Evolutionary conservation across 2,113 vertebrate genomes (phyloP).

Genomic region (Pithys albifrons): DNA sequence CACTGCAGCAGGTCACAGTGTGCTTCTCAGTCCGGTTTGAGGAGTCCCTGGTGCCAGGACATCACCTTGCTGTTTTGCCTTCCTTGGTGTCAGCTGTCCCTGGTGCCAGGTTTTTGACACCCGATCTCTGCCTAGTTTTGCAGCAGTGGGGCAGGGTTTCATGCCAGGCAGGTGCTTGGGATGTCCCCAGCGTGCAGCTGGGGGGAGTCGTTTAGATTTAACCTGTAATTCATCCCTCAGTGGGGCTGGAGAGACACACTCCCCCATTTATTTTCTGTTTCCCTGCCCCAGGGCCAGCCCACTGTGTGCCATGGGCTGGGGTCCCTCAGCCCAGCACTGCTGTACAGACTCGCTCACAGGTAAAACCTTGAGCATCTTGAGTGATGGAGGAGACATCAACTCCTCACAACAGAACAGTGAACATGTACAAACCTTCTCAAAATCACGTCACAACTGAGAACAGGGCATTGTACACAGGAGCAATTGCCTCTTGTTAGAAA

Average conservation of each 20-base stretch:
- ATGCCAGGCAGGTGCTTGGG: not conserved
- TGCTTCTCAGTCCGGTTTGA: not conserved
- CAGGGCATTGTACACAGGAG: not conserved
- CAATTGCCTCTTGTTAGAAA: not conserved
- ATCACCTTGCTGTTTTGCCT: not conserved
- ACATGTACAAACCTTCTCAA: not conserved
- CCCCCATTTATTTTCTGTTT: not conserved
- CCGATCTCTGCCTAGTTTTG: not conserved
- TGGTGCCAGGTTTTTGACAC: not conserved
- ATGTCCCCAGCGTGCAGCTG: not conserved
- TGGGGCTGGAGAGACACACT: fast-evolving
- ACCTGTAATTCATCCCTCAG: not conserved
- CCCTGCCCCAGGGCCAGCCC: not conserved
- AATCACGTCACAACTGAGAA: not conserved
- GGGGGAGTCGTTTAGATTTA: not conserved
- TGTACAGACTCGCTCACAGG: not conserved
- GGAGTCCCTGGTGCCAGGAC: not conserved
- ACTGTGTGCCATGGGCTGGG: fast-evolving
- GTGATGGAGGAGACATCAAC: fast-evolving
- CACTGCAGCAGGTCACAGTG: not conserved
- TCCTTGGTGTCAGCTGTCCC: not conserved
- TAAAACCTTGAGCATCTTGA: not conserved
- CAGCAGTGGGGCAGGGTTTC: not conserved
- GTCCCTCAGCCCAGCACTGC: not conserved
- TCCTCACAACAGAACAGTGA: not conserved